Evolutionary conservation across 2,888 invertebrate genomes (phyloP).

Genomic region (Morpho achilles): DNA sequence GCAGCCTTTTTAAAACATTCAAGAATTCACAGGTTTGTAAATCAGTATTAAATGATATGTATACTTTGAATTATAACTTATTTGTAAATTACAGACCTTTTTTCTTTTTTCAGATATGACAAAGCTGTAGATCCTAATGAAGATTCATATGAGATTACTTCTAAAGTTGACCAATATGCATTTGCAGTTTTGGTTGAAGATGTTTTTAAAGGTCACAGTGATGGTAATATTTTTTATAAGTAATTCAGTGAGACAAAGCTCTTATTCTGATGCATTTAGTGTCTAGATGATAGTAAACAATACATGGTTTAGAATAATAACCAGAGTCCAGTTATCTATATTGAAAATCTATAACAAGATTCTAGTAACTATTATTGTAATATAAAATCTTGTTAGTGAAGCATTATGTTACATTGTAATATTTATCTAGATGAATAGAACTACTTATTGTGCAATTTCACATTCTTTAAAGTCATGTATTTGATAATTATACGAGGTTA

Average conservation of each 20-base stretch:
- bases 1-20: slow-evolving; percentile 83
- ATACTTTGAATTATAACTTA: background rate
- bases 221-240: slow-evolving; percentile 57
- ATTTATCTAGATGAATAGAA: background rate
- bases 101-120: slow-evolving; percentile 77
- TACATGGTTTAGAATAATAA: too few relatives aligned
- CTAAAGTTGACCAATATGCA: slow-evolving; percentile 87
- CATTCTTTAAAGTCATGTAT: background rate
- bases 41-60: background rate
- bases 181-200: slow-evolving; percentile 88
- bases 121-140: slow-evolving; percentile 86
- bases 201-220: slow-evolving; percentile 81
- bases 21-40: slow-evolving; percentile 72
- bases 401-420: background rate
- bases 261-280: background rate
- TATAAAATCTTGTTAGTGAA: too few relatives aligned
- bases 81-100: background rate
- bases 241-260: background rate
- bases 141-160: slow-evolving; percentile 74
- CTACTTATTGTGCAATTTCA: background rate
- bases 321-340: too few relatives aligned
- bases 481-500: background rate
- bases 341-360: too few relatives aligned
- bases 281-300: too few relatives aligned
- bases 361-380: too few relatives aligned